A percentile compares a stretch with the other conserved stretches of the same genome.
Evolutionary conservation across 2,113 vertebrate species (phyloP).

Genomic region (Pungitius pungitius): DNA sequence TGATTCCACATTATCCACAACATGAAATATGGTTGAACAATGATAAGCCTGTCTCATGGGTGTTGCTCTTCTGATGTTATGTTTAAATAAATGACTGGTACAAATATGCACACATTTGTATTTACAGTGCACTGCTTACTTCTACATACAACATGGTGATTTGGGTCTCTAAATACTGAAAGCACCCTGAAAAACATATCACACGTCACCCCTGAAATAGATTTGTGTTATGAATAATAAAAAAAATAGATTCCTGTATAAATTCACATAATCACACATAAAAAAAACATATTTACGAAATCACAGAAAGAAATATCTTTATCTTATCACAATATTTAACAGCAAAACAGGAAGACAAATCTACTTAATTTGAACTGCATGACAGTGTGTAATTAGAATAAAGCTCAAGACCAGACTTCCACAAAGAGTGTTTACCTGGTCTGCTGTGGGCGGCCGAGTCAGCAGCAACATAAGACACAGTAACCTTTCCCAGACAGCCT

Average conservation of each 20-base stretch:
- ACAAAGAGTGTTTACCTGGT: conserved; percentile 69
- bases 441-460: conserved; percentile 57
- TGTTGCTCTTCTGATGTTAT: conserved; percentile 23
- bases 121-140: conserved; percentile 27
- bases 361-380: conserved; percentile 35
- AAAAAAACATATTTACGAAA: background rate
- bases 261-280: background rate
- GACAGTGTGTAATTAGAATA: conserved; percentile 65
- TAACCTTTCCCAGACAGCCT: conserved; percentile 55
- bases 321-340: conserved; percentile 14
- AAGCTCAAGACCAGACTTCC: conserved; percentile 66
- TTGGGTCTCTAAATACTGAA: conserved; percentile 14
- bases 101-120: conserved; percentile 34
- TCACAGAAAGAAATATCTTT: conserved; percentile 2
- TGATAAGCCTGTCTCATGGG: background rate
- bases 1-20: background rate
- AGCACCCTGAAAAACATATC: conserved; percentile 17
- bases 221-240: background rate
- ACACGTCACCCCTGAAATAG: background rate
- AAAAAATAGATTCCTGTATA: background rate
- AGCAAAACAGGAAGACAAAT: conserved; percentile 41
- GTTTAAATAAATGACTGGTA: conserved; percentile 19
- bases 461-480: conserved; percentile 37
- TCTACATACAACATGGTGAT: conserved; percentile 27
- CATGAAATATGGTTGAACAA: conserved; percentile 13